Base-by-base conservation (phyloP, 1,140 invertebrate species). In the Ridgeia piscesae region DNA sequence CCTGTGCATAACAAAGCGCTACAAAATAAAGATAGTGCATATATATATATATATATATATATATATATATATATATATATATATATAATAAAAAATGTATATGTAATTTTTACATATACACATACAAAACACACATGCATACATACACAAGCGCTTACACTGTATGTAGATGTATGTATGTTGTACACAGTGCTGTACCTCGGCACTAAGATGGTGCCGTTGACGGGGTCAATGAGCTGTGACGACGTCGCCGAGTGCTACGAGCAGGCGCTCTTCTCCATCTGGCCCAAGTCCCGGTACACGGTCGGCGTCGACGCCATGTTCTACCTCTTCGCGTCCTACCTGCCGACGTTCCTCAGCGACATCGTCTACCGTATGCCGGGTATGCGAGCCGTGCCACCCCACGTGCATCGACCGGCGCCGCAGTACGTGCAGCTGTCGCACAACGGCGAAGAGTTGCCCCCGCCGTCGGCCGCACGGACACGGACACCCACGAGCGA, bases 231-330 rank as follows among this genome's bases (percentile, higher is more conserved):
- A 1, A 48, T 58, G 34, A 48, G 31, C 33, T n/a, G n/a, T 6
- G 50, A 33, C 48, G 34, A 91, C 9, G 91, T 91, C 8, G 50
- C 91, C 1, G 91, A 91, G 21, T 91, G 91, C 35, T 91, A 91
- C 34, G 91, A 91, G 50, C 91, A 91, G 35, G 91, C 91, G 0
- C 91, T 91, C 11, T 91, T 91, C 91, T 48, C 35, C 35, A 48
- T 35, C 35, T 58, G 35, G 91, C 91, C 91, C 35, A 91, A 91
- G 91, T 35, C 50, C 1, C 91, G 91, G 21, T 91, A 91, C 91
- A 58, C 50, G 35, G 91, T 91, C 35, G 91, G 91, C 4, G 17
- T 77, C 17, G 58, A 77, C 27, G 58, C 58, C 58, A 77, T 77
- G 58, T 77, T 77, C 58, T 77, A 77, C 58, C 27, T 77, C 2